phyloP scores from a whole-genome alignment of 1,140 invertebrate species.

The Ostrea denselamellosa region DNA sequence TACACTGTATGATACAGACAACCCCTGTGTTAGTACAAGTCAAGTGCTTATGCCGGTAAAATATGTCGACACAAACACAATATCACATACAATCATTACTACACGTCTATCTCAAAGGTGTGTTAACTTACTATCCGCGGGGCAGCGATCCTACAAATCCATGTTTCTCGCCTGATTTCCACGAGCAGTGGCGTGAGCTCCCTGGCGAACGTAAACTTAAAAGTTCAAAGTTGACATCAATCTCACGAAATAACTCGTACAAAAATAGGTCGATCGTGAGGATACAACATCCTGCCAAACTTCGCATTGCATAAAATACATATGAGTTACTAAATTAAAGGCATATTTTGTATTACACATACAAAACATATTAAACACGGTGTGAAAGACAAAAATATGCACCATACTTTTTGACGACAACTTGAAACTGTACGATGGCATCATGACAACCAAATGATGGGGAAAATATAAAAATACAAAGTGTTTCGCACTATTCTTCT shows the following conservation, averaged over 20 bases:
- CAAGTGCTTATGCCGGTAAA: too few relatives aligned
- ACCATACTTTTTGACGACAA: not conserved
- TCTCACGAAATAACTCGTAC: not conserved
- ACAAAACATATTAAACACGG: not conserved
- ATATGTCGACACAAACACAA: too few relatives aligned
- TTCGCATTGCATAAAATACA: not conserved
- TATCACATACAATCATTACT: not conserved
- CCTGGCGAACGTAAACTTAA: constrained; percentile 16
- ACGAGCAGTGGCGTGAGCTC: constrained; percentile 8
- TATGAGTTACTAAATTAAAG: not conserved
- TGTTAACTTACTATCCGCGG: not conserved
- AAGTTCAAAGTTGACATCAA: not conserved
- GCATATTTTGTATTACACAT: not conserved
- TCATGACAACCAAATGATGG: not conserved
- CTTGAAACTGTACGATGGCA: not conserved
- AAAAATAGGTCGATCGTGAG: not conserved
- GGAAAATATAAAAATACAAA: too few relatives aligned
- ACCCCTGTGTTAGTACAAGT: too few relatives aligned
- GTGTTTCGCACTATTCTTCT: too few relatives aligned
- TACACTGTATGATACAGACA: not conserved
- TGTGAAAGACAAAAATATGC: not conserved
- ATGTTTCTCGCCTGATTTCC: constrained; percentile 35
- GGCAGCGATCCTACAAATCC: not conserved
- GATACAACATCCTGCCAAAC: not conserved
- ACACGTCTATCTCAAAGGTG: not conserved